Conservation (phyloP, 2,113 vertebrate genomes). For the Rattus norvegicus region DNA sequence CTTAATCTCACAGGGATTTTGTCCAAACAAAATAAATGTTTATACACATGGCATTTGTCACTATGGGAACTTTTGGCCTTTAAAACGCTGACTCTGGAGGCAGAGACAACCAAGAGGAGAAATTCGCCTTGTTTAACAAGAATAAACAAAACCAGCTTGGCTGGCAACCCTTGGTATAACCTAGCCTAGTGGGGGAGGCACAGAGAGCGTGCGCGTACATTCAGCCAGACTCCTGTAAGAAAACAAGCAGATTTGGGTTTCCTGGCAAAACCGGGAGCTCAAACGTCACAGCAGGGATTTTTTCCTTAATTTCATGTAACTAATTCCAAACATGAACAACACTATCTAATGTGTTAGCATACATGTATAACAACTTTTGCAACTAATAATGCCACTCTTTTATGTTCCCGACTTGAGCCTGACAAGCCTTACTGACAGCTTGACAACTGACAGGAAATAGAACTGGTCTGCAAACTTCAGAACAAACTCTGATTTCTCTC, state of each 20-base stretch:
- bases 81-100: constrained; percentile 57
- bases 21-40: constrained; percentile 33
- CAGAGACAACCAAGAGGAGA: constrained; percentile 67
- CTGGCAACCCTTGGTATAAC: constrained; percentile 70
- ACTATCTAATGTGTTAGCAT: background rate
- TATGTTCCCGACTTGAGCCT: background rate
- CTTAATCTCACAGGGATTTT: background rate
- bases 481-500: constrained; percentile 10
- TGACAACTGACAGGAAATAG: background rate
- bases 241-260: constrained; percentile 26
- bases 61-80: constrained; percentile 69
- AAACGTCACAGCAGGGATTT: background rate
- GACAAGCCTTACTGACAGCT: background rate
- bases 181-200: constrained; percentile 41
- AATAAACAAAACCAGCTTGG: constrained; percentile 79
- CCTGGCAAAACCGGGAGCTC: background rate
- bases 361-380: background rate
- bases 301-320: background rate
- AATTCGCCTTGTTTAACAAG: constrained; percentile 72
- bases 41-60: constrained; percentile 68
- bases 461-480: background rate
- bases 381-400: background rate
- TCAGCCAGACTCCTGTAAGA: background rate
- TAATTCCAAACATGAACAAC: constrained; percentile 15
- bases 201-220: background rate